Conservation (phyloP, 2,113 vertebrate genomes). For the Channa argus region DNA sequence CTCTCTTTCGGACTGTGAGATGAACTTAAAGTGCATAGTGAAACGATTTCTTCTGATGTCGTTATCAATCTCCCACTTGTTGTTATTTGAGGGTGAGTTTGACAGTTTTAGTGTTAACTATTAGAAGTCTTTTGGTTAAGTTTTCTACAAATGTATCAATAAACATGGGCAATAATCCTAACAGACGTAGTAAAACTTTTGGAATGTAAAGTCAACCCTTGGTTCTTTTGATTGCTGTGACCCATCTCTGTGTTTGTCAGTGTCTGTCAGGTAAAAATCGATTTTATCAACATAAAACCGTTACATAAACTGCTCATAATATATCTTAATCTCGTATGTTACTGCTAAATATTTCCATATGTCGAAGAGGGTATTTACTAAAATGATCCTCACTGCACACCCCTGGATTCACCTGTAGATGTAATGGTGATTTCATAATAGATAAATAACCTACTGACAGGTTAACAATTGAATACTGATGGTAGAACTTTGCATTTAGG, state of each 20-base stretch:
- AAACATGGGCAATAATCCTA: too few relatives aligned
- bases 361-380: neutral
- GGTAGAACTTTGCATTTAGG: conserved; percentile 80
- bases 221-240: too few relatives aligned
- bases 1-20: conserved; percentile 88
- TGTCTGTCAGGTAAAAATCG: too few relatives aligned
- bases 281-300: too few relatives aligned
- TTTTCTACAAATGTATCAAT: too few relatives aligned
- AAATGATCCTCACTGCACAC: neutral
- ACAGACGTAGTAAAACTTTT: too few relatives aligned
- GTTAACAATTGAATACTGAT: neutral
- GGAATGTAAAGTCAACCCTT: too few relatives aligned
- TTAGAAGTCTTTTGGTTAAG: too few relatives aligned
- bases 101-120: neutral
- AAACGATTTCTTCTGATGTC: conserved; percentile 91
- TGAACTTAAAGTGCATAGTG: conserved; percentile 92
- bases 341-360: neutral
- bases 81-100: conserved; percentile 91
- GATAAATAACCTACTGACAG: neutral
- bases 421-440: neutral
- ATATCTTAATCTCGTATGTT: neutral
- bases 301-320: neutral
- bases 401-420: neutral
- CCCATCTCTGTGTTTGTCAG: too few relatives aligned
- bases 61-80: conserved; percentile 88